These are phyloP conservation scores for Lophotis ruficrista DNA, from an alignment of 2,113 vertebrate species.

Conservation along the genomic window DNA sequence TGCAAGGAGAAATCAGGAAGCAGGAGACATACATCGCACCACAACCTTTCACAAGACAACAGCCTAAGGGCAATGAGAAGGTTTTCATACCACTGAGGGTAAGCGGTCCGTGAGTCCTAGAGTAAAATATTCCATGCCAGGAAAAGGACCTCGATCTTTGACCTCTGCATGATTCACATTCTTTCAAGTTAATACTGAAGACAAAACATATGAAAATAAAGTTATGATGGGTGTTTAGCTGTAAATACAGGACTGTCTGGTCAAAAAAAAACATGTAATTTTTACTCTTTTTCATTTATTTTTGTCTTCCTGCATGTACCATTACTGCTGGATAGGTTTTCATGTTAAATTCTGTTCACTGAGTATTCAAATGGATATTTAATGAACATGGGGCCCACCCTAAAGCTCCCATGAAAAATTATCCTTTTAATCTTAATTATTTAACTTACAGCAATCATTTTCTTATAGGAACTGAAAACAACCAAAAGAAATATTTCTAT, in stretches of 20 bases:
- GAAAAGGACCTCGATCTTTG: conserved; percentile 13
- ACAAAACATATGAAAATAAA: conserved; percentile 63
- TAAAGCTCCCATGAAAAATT: not conserved
- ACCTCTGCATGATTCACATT: conserved; percentile 22
- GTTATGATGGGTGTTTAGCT: not conserved
- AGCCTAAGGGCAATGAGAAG: conserved; percentile 42
- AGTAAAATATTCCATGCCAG: conserved; percentile 51
- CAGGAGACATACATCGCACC: not conserved
- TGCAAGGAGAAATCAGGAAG: not conserved
- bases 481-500: not conserved
- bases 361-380: not conserved
- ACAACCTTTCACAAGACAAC: conserved; percentile 31
- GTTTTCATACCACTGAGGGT: conserved; percentile 15
- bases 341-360: conserved; percentile 30
- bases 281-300: conserved; percentile 13
- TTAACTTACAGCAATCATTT: not conserved
- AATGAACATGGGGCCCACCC: not conserved
- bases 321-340: conserved; percentile 1
- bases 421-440: not conserved
- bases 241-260: not conserved
- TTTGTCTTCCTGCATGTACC: not conserved
- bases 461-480: not conserved
- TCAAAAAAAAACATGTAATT: conserved; percentile 3
- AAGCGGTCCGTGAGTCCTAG: conserved; percentile 7
- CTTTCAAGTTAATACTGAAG: conserved; percentile 56